Evolutionary conservation across 2,888 invertebrate genomes (phyloP).

Genomic region (Alloplasta piceator): DNA sequence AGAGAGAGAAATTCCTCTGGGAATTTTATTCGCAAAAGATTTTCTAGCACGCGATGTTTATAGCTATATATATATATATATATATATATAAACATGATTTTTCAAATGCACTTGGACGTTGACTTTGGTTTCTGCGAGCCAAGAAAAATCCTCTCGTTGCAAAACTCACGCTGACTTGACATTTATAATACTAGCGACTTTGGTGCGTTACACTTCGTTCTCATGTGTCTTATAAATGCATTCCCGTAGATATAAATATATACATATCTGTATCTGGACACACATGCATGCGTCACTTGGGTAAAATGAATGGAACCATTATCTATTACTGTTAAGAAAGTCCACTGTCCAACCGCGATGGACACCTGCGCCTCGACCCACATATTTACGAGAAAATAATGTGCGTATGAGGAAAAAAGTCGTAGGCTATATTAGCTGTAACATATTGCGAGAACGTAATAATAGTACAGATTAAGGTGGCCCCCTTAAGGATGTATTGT

Average conservation of each 20-base stretch:
- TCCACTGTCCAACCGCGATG: constrained; percentile 48
- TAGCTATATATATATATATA: not conserved
- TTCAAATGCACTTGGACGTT: not conserved
- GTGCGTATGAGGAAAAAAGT: not conserved
- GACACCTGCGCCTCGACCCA: constrained; percentile 64
- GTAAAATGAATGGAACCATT: constrained; percentile 45
- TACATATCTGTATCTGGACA: not conserved
- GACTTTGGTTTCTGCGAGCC: constrained; percentile 8
- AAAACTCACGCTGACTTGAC: constrained; percentile 59
- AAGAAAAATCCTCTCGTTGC: constrained; percentile 14
- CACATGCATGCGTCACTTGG: constrained; percentile 10
- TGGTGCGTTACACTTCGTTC: constrained; percentile 38
- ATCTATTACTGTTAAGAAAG: constrained; percentile 60
- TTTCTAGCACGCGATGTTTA: constrained; percentile 57
- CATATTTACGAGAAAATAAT: constrained; percentile 51
- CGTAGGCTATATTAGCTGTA: too few species aligned
- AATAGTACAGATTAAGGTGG: too few species aligned
- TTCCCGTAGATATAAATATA: not conserved
- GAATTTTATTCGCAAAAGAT: constrained; percentile 28
- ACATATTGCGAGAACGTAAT: too few species aligned
- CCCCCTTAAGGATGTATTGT: not conserved
- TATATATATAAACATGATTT: too few species aligned
- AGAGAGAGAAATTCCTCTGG: constrained; percentile 21
- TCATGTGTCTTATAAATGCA: constrained; percentile 19
- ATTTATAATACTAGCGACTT: constrained; percentile 37